A percentile compares a stretch with the other conserved stretches of the same genome.
phyloP scores from a whole-genome alignment of 2,888 invertebrate species.

The Crocallis elinguaria region DNA sequence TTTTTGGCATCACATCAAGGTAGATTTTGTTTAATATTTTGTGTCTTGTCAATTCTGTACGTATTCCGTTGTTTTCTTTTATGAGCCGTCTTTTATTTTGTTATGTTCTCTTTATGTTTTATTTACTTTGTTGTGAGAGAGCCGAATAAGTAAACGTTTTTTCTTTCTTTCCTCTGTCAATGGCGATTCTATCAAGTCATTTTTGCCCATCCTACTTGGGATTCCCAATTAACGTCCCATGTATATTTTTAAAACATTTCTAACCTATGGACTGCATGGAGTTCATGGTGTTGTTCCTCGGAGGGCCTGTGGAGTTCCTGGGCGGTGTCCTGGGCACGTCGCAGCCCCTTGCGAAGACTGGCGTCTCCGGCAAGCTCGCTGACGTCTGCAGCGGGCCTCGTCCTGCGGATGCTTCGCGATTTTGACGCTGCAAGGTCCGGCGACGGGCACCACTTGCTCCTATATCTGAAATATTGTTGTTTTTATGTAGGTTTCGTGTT shows the following conservation, averaged over 20 bases:
- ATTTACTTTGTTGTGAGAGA: too few relatives aligned
- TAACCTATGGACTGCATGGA: slow-evolving; percentile 84
- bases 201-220: not conserved
- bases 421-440: slow-evolving; percentile 80
- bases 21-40: too few relatives aligned
- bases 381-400: slow-evolving; percentile 91
- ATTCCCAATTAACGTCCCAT: not conserved
- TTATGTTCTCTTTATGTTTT: too few relatives aligned
- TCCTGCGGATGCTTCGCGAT: slow-evolving; percentile 68
- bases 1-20: too few relatives aligned
- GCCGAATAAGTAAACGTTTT: too few relatives aligned
- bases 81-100: too few relatives aligned
- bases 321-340: slow-evolving; percentile 94
- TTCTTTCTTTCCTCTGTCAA: too few relatives aligned
- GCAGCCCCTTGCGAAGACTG: slow-evolving; percentile 93
- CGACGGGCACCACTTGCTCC: slow-evolving; percentile 78
- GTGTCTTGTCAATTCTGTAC: too few relatives aligned
- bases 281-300: slow-evolving; percentile 86
- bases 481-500: not conserved
- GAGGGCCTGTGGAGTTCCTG: slow-evolving; percentile 87
- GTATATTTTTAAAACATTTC: not conserved
- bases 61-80: too few relatives aligned
- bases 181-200: too few relatives aligned
- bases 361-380: slow-evolving; percentile 94
- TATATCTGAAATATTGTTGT: slow-evolving; percentile 61